Conservation (phyloP, 2,113 vertebrate species). For the Desmodus rotundus region DNA sequence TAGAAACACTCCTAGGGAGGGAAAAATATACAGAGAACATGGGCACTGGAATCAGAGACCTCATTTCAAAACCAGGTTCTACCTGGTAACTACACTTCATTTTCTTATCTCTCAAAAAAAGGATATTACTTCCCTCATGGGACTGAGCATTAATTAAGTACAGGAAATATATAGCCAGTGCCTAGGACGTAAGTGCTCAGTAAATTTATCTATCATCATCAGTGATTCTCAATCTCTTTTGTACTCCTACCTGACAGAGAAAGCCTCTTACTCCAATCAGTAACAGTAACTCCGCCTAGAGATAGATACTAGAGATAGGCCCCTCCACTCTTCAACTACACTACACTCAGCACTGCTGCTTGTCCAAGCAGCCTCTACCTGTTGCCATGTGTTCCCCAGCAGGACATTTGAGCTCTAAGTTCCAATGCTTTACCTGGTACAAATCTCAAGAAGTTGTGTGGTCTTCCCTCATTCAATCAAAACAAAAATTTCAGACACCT, state of each 20-base stretch:
- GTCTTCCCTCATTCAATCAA: neutral
- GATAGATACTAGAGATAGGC: neutral
- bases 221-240: neutral
- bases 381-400: neutral
- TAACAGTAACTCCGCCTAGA: neutral
- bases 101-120: constrained; percentile 21
- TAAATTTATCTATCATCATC: neutral
- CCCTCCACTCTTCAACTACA: neutral
- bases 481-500: neutral
- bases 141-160: neutral
- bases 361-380: neutral
- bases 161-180: neutral
- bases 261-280: neutral
- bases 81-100: neutral
- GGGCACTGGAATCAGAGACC: neutral
- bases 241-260: neutral
- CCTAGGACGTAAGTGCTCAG: neutral
- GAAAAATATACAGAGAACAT: neutral
- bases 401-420: neutral
- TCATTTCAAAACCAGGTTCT: neutral
- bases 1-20: neutral
- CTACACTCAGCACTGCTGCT: neutral
- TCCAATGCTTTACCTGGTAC: neutral
- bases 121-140: neutral
- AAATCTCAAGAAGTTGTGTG: neutral